Evolutionary conservation across 2,113 vertebrate species (phyloP), one percentile per base, ranked within the genome.

Genomic region (Columba livia): DNA sequence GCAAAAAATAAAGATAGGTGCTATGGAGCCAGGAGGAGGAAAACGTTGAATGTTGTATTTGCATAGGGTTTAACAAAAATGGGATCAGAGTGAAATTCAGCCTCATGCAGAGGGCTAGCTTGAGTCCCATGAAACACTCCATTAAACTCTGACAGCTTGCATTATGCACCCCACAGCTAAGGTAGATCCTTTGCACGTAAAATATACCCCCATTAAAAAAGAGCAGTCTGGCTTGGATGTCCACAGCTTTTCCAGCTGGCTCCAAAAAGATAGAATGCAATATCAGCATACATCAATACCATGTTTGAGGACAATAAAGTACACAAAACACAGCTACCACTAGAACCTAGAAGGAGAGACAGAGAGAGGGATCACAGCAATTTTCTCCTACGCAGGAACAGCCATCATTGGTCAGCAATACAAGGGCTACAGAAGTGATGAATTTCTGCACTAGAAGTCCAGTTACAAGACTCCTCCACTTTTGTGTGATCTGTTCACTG

Each of bases 1-100:
- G 78, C 1, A 3, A 89, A 88, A 92, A 77, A 77, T 78, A 93
- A 93, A 72, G 83, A 89, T 91, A 92, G 90, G 90, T 87, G 70
- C 54, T 79, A 61, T 4, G 8, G 73, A 87, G 65, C 50, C 2
- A 11, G 58, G 53, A 92, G n/a, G 64, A 90, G 54, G 70, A 34
- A 89, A 81, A 79, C 28, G n/a, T 48, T 54, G 71, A 65, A 56
- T 40, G 50, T 34, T 3, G 7, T 54, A 69, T 96, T 94, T 96
- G 80, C 90, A 82, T 42, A 72, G 47, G 29, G 14, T 84, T 92
- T 94, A 85, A 60, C 73, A 79, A 24, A 90, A 75, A 61, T 0
- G 7, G 38, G 23, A 75, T 94, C 21, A 38, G 65, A 69, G 10
- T 40, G 44, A 87, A 86, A 94, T 61, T 87, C 70, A 70, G 54